Evolutionary conservation across 2,113 vertebrate genomes (phyloP).

Genomic region (Pluvialis apricaria): DNA sequence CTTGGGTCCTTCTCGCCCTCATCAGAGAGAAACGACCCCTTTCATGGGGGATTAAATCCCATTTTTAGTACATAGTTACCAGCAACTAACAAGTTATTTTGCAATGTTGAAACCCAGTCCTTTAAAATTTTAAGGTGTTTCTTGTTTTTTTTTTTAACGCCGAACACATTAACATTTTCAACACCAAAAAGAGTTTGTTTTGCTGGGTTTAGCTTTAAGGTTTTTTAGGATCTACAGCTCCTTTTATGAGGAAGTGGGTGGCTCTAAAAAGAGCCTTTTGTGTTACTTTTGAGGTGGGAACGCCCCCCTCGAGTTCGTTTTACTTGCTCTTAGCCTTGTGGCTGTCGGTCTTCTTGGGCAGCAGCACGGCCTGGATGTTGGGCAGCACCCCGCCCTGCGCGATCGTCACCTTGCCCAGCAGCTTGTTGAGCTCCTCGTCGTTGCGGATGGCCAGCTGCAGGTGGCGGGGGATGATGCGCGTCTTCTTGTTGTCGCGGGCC

Average conservation of each 20-base stretch:
- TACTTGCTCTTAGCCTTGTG: slow-evolving; percentile 57
- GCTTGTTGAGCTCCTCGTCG: slow-evolving; percentile 93
- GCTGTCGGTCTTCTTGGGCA: slow-evolving; percentile 74
- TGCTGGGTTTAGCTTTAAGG: too few relatives aligned
- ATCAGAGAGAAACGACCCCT: rapidly evolving
- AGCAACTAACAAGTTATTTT: rapidly evolving
- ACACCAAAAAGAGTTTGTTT: too few relatives aligned
- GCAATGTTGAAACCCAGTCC: rapidly evolving
- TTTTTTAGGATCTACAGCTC: neutral
- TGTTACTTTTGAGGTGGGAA: neutral
- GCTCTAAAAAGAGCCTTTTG: slow-evolving; percentile 42
- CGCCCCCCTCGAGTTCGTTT: neutral
- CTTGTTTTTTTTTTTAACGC: too few relatives aligned
- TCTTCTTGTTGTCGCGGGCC: slow-evolving; percentile 89
- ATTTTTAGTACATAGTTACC: rapidly evolving
- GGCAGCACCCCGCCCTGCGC: too few relatives aligned
- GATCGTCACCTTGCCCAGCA: slow-evolving; percentile 74
- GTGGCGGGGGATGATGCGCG: slow-evolving; percentile 89
- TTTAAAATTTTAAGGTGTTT: too few relatives aligned
- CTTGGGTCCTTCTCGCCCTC: rapidly evolving
- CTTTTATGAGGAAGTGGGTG: neutral
- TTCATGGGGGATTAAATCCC: rapidly evolving
- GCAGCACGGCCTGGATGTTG: slow-evolving; percentile 89
- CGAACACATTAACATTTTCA: too few relatives aligned
- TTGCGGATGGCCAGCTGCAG: slow-evolving; percentile 88